Evolutionary conservation across 2,797 vertebrate genomes (phyloP), one percentile per base, ranked within the genome.

Genomic region (Dermochelys coriacea): DNA sequence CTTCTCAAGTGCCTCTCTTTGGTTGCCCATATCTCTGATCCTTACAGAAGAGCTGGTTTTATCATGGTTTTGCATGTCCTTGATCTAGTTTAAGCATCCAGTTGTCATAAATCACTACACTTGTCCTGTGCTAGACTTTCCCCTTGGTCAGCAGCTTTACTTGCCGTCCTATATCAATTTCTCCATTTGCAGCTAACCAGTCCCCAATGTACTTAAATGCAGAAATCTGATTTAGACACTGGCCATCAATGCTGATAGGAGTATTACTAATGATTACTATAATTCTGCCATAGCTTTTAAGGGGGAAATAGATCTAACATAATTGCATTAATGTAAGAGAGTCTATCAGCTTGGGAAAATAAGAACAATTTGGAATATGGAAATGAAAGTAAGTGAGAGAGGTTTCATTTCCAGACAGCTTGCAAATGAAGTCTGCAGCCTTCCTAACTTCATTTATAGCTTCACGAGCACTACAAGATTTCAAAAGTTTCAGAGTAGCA

Each of bases 371-470:
- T 91, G 90, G 87, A 91, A 77, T 96, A 95, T 64, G 50, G 94
- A 93, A 95, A 86, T 3, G 10, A 97, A 97, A 78, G 52, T 16
- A 92, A 95, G 84, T 3, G 10, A 97, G 97, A 78, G 52, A 21
- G 78, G 82, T 95, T 84, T 95, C 82, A 82, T 84, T 96, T 97
- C 97, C 79, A 94, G 96, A 85, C 93, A 96, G 93, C 64, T 97
- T 94, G 49, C 84, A 97, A 96, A 97, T 94, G 71, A 97, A 97
- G 87, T 95, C 85, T 91, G 37, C 64, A 97, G 87, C 78, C 59
- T 94, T 6, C n/a, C 96, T 96, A 96, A 97, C 94, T 97, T 93
- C 50, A 92, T 97, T 95, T 98, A 95, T 88, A 93, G 41, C 80
- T 97, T 96, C 91, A 94, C 74, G 55, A 96, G 89, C 94, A 91